These are phyloP conservation scores for Thalassophryne amazonica DNA, from an alignment of 2,797 vertebrate genomes.

Conservation along the genomic window DNA sequence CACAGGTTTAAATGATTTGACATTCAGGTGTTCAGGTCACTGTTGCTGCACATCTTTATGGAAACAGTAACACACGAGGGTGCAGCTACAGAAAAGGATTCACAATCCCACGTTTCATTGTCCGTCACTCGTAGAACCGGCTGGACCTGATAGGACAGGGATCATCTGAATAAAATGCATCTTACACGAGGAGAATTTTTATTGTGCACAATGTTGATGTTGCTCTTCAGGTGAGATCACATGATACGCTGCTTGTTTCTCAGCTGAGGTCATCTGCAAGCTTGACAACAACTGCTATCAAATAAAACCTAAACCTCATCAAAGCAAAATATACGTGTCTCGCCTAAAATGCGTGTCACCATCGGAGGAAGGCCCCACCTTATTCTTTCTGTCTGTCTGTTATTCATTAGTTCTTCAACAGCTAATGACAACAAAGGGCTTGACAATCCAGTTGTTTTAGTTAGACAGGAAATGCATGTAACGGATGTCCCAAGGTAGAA, in stretches of 20 bases:
- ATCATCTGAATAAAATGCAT: slow-evolving; percentile 19
- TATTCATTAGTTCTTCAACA: background rate
- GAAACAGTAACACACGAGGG: slow-evolving; percentile 26
- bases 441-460: background rate
- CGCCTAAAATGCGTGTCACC: no score
- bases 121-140: slow-evolving; percentile 38
- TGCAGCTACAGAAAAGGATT: slow-evolving; percentile 5
- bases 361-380: no score
- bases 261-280: background rate
- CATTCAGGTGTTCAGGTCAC: no score
- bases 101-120: slow-evolving; percentile 40
- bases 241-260: background rate
- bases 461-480: background rate
- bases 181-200: slow-evolving; percentile 18
- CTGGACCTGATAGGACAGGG: slow-evolving; percentile 34
- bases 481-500: no score
- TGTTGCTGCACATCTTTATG: background rate
- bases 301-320: no score
- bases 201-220: slow-evolving; percentile 13
- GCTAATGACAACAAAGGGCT: background rate
- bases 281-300: no score
- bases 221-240: background rate
- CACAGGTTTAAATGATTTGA: no score
- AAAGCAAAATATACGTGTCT: no score
- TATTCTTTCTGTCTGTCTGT: background rate